These are phyloP conservation scores for Catostylus mosaicus DNA, from an alignment of 30 jellyfish, hydroid and myxozoan species.

Conservation along the genomic window DNA sequence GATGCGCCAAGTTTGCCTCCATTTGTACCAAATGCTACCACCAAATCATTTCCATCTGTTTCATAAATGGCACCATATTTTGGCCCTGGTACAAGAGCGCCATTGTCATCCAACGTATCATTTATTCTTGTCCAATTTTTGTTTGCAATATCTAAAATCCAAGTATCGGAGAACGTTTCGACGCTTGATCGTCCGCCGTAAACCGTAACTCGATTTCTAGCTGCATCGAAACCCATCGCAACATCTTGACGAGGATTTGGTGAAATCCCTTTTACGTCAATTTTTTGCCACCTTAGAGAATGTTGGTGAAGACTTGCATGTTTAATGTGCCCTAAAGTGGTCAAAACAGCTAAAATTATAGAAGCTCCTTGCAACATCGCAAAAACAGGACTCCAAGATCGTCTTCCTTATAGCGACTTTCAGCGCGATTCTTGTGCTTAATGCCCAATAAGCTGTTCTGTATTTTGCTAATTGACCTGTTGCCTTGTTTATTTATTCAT, in stretches of 20 bases:
- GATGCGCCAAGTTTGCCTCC: neutral
- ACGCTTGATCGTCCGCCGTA: conserved; percentile 63
- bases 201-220: conserved; percentile 21
- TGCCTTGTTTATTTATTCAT: neutral
- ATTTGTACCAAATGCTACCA: conserved; percentile 53
- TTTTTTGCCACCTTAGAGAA: conserved; percentile 51
- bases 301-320: neutral
- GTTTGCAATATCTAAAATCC: conserved; percentile 44
- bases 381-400: neutral
- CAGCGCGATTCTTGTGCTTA: too few species aligned
- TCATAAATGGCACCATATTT: conserved; percentile 54
- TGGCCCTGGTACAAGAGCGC: conserved; percentile 35
- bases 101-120: conserved; percentile 9
- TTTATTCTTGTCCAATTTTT: conserved; percentile 32
- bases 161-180: conserved; percentile 54
- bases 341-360: neutral
- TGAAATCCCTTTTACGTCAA: conserved; percentile 25
- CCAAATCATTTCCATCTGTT: neutral
- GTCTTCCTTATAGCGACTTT: neutral
- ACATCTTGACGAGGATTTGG: conserved; percentile 63
- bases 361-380: neutral
- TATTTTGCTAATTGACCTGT: too few species aligned
- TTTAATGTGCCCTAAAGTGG: neutral
- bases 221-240: conserved; percentile 60
- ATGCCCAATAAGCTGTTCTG: too few species aligned